phyloP scores from a whole-genome alignment of 2,113 vertebrate genomes.

The Apodemus speciosus region DNA sequence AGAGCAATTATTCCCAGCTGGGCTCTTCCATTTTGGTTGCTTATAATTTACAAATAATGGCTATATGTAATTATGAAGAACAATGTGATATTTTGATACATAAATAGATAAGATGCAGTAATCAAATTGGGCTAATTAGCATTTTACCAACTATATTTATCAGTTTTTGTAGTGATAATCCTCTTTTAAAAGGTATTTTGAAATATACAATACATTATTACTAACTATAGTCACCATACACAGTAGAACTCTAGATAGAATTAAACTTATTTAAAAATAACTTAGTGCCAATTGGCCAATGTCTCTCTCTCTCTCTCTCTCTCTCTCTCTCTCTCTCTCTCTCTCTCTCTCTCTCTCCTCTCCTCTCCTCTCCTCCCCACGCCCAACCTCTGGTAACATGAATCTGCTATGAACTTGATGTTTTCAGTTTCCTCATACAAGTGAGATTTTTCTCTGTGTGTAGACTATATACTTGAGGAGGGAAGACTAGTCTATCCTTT shows the following conservation, averaged over 20 bases:
- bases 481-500: not conserved
- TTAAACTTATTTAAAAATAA: not conserved
- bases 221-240: not conserved
- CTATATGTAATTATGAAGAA: not conserved
- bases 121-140: not conserved
- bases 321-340: not conserved
- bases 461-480: not conserved
- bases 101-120: not conserved
- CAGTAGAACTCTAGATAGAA: not conserved
- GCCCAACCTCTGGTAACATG: not conserved
- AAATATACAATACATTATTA: not conserved
- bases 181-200: not conserved
- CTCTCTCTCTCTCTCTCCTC: not conserved
- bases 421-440: not conserved
- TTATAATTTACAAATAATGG: slow-evolving; percentile 12
- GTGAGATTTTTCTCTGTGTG: not conserved
- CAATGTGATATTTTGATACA: not conserved
- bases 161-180: not conserved
- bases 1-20: not conserved
- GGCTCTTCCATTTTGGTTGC: not conserved
- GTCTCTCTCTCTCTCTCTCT: not conserved
- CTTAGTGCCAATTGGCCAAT: not conserved
- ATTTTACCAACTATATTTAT: not conserved
- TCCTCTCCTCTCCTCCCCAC: not conserved
- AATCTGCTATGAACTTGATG: not conserved